Evolutionary conservation across 2,888 invertebrate genomes (phyloP).

Genomic region (Epinotia bilunana): DNA sequence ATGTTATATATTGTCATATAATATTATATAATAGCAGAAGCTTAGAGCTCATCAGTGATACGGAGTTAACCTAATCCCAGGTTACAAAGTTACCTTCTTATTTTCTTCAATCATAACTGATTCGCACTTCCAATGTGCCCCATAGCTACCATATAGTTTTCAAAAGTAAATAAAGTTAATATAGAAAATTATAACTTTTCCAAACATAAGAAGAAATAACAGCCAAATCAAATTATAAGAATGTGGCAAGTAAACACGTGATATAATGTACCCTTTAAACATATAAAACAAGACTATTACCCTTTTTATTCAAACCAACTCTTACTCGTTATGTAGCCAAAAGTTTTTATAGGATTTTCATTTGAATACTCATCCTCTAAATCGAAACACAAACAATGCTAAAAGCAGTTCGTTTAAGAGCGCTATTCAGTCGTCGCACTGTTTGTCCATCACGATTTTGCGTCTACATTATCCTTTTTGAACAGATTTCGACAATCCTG

Average conservation of each 20-base stretch:
- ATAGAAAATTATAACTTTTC: background rate
- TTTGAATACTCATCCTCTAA: conserved; percentile 37
- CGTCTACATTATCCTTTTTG: conserved; percentile 45
- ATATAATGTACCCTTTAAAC: too few relatives aligned
- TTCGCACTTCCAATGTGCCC: too few relatives aligned
- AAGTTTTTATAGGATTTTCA: conserved; percentile 31
- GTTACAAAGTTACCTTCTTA: too few relatives aligned
- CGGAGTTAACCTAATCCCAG: too few relatives aligned
- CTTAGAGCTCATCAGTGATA: too few relatives aligned
- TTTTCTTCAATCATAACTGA: too few relatives aligned
- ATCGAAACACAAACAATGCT: conserved; percentile 43
- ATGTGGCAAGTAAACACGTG: too few relatives aligned
- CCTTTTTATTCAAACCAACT: background rate
- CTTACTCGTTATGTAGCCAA: conserved; percentile 9
- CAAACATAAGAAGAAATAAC: background rate
- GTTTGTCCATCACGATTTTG: conserved; percentile 42
- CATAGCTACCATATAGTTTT: background rate
- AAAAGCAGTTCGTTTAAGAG: conserved; percentile 44
- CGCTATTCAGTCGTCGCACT: conserved; percentile 40
- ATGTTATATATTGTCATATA: too few relatives aligned
- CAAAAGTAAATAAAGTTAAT: background rate
- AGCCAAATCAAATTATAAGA: background rate
- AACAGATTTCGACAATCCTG: conserved; percentile 48
- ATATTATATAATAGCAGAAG: too few relatives aligned
- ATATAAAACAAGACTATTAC: too few relatives aligned